Conservation (phyloP, 2,888 invertebrate genomes). For the Cephalotes varians region DNA sequence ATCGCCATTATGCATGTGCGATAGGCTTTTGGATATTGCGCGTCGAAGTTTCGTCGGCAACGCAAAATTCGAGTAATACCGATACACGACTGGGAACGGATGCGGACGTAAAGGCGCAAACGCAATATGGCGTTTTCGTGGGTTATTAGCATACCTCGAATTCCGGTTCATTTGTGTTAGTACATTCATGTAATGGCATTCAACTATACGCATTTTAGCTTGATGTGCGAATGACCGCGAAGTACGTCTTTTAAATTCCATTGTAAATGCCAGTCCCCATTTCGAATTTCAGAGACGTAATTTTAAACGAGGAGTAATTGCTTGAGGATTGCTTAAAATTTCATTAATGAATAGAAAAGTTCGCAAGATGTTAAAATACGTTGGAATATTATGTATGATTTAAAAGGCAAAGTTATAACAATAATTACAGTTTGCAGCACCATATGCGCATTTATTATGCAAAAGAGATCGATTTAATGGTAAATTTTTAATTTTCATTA, state of each 20-base stretch:
- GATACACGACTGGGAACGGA: background rate
- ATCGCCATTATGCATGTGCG: constrained; percentile 14
- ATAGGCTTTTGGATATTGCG: background rate
- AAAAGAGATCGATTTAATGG: background rate
- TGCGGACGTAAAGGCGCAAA: constrained; percentile 5
- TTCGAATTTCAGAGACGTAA: background rate
- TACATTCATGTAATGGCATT: background rate
- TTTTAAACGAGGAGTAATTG: background rate
- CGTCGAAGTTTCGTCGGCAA: background rate
- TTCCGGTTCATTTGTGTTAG: constrained; percentile 4
- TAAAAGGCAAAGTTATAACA: background rate
- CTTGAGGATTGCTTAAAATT: background rate
- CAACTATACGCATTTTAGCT: background rate
- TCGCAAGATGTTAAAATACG: background rate
- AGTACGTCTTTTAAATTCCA: constrained; percentile 6
- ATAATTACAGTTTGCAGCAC: background rate
- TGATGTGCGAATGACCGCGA: background rate
- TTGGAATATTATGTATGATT: background rate
- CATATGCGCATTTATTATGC: background rate
- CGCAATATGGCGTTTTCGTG: background rate
- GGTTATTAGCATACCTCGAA: constrained; percentile 14
- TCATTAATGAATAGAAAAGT: background rate
- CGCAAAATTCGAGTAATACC: constrained; percentile 25
- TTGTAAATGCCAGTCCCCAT: background rate
- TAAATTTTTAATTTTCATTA: too few species aligned